Base-by-base conservation (phyloP, 1,140 invertebrate species). In the Rhyzopertha dominica region DNA sequence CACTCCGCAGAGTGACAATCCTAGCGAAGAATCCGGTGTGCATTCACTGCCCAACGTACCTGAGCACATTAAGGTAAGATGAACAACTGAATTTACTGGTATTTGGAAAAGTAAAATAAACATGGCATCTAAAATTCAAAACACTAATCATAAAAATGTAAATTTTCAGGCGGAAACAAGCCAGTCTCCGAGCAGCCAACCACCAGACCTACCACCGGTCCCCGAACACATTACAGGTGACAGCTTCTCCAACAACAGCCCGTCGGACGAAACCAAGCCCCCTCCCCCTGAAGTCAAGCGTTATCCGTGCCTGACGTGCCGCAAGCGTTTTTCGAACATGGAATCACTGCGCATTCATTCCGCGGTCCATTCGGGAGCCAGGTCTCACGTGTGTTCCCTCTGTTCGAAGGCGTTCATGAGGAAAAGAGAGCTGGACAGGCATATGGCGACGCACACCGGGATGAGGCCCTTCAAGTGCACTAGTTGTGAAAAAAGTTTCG, bases 331-430 rank as follows among this genome's bases (percentile, higher is more conserved):
- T 59, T 66, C 70, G 2, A 73, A 68, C 10, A 32, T 52, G 2
- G 63, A 67, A 14, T 53, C 53, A 29, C 51, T 65, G 39, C 43
- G 47, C 8, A 44, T 54, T 19, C 64, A 66, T 47, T 51, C 57
- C 44, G 51, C 52, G 0, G 44, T 49, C 19, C 61, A 65, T 41
- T 43, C 50, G 12, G 57, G 20, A n/a, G 46, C 53, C 13, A 48
- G 64, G 20, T 63, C 63, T 2, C 62, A 65, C 54, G 69, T 68
- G 17, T 82, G 80, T 51, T 73, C 73, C 35, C 66, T 77, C 18
- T 83, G 80, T 56, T 71, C 72, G 25, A 79, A 78, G 50, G 70
- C 73, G n/a, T 83, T 82, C 46, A 65, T 75, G 12, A 65, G 79
- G 1, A 79, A 81, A 54, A 68, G 78, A 19, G 80, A 83, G 60